These are phyloP conservation scores for Drosophila flavopinicola DNA, from an alignment of 2,888 invertebrate species.

Conservation along the genomic window DNA sequence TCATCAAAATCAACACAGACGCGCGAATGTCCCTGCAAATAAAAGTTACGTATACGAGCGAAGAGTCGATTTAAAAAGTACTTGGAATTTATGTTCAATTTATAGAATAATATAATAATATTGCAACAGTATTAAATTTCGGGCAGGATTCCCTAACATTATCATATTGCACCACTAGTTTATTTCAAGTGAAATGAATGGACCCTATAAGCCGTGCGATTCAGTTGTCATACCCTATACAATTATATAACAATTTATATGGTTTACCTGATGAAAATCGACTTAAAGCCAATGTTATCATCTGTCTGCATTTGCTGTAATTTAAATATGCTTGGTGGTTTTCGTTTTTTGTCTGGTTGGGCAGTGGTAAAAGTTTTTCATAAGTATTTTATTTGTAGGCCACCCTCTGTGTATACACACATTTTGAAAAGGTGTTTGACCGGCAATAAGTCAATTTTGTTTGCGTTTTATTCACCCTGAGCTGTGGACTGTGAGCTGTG, in stretches of 20 bases:
- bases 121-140: not conserved
- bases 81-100: no score
- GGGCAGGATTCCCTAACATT: not conserved
- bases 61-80: not conserved
- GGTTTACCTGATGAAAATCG: conserved; percentile 9
- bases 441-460: conserved; percentile 81
- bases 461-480: conserved; percentile 72
- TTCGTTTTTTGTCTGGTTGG: conserved; percentile 34
- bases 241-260: conserved; percentile 21
- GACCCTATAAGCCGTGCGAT: not conserved
- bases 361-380: conserved; percentile 67
- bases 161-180: not conserved
- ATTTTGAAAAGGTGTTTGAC: conserved; percentile 78
- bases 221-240: conserved; percentile 2
- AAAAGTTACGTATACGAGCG: no score
- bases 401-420: conserved; percentile 41
- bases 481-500: conserved; percentile 12
- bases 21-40: not conserved
- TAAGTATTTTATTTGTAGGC: conserved; percentile 77
- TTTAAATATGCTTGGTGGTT: conserved; percentile 68
- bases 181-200: not conserved
- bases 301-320: conserved; percentile 62
- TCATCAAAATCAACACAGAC: conserved; percentile 13
- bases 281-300: conserved; percentile 68
- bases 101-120: not conserved